phyloP scores from a whole-genome alignment of 1,140 invertebrate genomes.

The Cherax quadricarinatus region DNA sequence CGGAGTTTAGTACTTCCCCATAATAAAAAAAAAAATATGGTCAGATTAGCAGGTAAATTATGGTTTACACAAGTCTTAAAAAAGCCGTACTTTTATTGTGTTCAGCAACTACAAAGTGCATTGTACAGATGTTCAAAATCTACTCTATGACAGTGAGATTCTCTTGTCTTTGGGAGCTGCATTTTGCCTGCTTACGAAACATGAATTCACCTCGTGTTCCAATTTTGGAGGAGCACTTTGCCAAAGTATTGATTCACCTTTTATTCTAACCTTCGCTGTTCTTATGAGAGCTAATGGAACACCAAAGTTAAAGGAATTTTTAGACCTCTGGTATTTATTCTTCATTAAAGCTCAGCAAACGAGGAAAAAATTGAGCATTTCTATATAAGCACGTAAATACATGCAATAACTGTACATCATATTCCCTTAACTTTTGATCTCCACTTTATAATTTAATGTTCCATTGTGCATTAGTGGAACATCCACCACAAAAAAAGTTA shows the following conservation, averaged over 20 bases:
- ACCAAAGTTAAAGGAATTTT: not conserved
- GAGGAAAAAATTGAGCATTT: not conserved
- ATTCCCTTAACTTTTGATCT: not conserved
- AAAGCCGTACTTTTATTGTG: conserved; percentile 4
- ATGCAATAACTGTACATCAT: not conserved
- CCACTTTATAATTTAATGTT: not conserved
- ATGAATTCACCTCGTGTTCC: not conserved
- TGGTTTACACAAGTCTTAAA: not conserved
- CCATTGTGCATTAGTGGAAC: not conserved
- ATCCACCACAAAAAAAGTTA: not conserved
- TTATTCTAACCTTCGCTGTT: not conserved
- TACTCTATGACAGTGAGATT: not conserved
- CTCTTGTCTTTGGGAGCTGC: not conserved
- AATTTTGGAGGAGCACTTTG: too few species aligned
- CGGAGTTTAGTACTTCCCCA: not conserved
- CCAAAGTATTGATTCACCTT: not conserved
- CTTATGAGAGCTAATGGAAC: not conserved
- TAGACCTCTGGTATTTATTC: not conserved
- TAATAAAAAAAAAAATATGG: not conserved
- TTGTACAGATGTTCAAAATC: not conserved
- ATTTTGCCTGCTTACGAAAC: not conserved
- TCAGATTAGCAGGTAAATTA: too few species aligned
- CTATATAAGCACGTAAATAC: not conserved
- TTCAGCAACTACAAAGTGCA: not conserved
- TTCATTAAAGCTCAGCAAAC: not conserved